These are phyloP conservation scores for Montipora capitata DNA, from an alignment of 92 coral and sea anemone genomes.

Conservation along the genomic window DNA sequence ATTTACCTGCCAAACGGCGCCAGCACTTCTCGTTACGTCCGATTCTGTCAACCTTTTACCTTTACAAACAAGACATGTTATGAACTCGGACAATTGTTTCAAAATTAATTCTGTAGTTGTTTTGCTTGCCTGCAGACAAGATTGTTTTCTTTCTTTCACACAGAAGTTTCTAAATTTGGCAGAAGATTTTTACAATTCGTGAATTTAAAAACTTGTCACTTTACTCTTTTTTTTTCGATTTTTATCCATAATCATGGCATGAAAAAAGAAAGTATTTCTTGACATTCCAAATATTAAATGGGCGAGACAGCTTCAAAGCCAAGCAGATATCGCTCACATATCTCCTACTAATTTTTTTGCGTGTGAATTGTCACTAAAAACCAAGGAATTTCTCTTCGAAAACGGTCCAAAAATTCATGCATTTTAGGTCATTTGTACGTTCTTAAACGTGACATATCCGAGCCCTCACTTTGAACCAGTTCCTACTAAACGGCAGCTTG, in stretches of 20 bases:
- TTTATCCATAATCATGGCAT: background rate
- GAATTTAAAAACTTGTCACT: background rate
- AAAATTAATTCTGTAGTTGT: conserved; percentile 27
- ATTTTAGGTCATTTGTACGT: background rate
- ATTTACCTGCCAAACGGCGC: conserved; percentile 68
- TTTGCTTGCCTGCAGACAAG: conserved; percentile 1
- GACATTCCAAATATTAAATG: background rate
- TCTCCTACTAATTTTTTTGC: background rate
- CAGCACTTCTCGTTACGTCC: conserved; percentile 29
- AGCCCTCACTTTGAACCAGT: no score
- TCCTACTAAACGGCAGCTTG: background rate
- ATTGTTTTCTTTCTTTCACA: background rate
- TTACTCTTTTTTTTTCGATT: background rate
- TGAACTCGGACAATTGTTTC: conserved; percentile 11
- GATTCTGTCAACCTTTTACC: conserved; percentile 25
- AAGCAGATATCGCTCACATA: conserved; percentile 9
- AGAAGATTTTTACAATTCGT: background rate
- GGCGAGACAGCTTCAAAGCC: background rate
- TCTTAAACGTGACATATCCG: no score
- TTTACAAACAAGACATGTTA: conserved; percentile 22
- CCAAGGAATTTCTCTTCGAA: background rate
- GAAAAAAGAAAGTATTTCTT: background rate
- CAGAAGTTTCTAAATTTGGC: background rate
- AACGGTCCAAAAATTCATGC: background rate
- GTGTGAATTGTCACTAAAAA: background rate